Evolutionary conservation across 2,888 invertebrate genomes (phyloP).

Genomic region (Mycalesis mineus): DNA sequence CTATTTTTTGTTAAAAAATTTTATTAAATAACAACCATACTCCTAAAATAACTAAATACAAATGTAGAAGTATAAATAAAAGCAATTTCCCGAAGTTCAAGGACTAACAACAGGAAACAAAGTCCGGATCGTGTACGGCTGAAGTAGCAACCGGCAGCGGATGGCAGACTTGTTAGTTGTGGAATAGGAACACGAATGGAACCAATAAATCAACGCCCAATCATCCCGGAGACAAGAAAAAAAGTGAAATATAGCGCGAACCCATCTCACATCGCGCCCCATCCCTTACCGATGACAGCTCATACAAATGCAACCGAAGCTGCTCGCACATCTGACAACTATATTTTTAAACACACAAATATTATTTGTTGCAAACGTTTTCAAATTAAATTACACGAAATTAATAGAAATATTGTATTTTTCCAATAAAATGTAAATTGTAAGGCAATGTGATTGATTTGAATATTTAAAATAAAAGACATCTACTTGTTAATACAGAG

Average conservation of each 20-base stretch:
- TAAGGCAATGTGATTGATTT: too few relatives aligned
- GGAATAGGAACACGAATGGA: conserved; percentile 3
- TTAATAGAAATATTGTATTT: too few relatives aligned
- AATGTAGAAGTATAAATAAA: background rate
- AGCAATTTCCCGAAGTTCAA: background rate
- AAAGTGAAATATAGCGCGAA: conserved; percentile 13
- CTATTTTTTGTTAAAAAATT: too few relatives aligned
- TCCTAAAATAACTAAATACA: too few relatives aligned
- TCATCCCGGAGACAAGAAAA: conserved; percentile 7
- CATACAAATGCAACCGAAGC: conserved; percentile 13
- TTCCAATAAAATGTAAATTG: too few relatives aligned
- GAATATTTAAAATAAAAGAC: too few relatives aligned
- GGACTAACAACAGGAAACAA: background rate
- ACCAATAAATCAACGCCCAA: conserved; percentile 11
- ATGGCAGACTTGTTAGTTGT: background rate
- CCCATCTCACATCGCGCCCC: conserved; percentile 21
- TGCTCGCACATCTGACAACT: background rate
- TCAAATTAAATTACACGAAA: too few relatives aligned
- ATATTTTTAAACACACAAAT: too few relatives aligned
- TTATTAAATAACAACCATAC: too few relatives aligned
- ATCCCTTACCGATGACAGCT: conserved; percentile 22
- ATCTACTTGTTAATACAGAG: too few relatives aligned
- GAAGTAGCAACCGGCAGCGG: background rate
- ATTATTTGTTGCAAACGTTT: too few relatives aligned
- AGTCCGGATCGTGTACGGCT: background rate